Conservation (phyloP, 2,888 invertebrate genomes). For the Dendrolimus pini region DNA sequence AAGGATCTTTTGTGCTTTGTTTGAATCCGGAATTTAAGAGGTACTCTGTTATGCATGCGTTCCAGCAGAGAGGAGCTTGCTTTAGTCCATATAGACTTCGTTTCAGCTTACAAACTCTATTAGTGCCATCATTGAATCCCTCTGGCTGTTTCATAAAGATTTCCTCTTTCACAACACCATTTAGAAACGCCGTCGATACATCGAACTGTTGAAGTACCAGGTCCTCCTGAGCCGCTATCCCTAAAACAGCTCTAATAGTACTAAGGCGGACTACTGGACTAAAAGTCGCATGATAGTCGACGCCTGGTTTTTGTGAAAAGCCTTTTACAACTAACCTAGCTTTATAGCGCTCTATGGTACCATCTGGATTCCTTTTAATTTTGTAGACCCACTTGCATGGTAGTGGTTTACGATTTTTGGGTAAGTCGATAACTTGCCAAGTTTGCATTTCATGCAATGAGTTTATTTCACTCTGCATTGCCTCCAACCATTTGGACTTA, state of each 20-base stretch:
- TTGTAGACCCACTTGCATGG: neutral
- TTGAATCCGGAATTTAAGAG: neutral
- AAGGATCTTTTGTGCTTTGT: slow-evolving; percentile 1
- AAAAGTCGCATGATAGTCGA: slow-evolving; percentile 8
- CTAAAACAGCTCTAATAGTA: too few relatives aligned
- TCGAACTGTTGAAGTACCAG: slow-evolving; percentile 1
- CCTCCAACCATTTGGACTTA: neutral
- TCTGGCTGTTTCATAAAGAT: slow-evolving; percentile 3
- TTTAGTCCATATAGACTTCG: slow-evolving; percentile 9
- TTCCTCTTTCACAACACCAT: slow-evolving; percentile 2
- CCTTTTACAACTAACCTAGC: slow-evolving; percentile 1
- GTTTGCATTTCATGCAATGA: neutral
- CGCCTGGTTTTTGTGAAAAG: slow-evolving; percentile 4
- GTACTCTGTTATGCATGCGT: slow-evolving; percentile 2
- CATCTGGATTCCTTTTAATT: neutral
- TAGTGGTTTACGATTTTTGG: neutral
- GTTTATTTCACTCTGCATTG: neutral
- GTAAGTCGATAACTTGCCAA: neutral
- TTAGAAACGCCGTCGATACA: neutral
- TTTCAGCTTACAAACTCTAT: slow-evolving; percentile 2
- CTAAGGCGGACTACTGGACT: slow-evolving; percentile 7
- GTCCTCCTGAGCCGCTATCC: neutral
- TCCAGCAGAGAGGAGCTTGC: slow-evolving; percentile 10
- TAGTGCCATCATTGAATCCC: slow-evolving; percentile 1
- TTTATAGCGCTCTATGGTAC: neutral